phyloP scores from a whole-genome alignment of 1,140 invertebrate genomes.

The Aphelenchoides besseyi region DNA sequence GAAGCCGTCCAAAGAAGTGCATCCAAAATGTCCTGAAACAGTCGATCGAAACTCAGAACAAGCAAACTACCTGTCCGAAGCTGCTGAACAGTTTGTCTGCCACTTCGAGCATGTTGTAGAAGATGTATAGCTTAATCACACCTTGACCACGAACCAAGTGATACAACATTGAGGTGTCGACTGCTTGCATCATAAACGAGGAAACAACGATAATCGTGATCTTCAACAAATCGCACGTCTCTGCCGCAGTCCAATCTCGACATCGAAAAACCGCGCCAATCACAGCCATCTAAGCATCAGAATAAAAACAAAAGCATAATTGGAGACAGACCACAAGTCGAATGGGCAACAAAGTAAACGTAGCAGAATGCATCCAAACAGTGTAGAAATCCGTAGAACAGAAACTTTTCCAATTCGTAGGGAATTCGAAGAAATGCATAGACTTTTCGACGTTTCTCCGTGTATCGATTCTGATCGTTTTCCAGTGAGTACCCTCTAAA shows the following conservation, averaged over 20 bases:
- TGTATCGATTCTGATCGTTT: conserved; percentile 75
- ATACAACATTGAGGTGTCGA: conserved; percentile 97
- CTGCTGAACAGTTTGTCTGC: conserved; percentile 89
- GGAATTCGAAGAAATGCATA: conserved; percentile 96
- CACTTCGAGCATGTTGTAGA: conserved; percentile 98
- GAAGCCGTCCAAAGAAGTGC: conserved; percentile 89
- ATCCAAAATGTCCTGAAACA: conserved; percentile 82
- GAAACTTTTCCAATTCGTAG: conserved; percentile 77
- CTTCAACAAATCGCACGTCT: conserved; percentile 93
- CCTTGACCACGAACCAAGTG: conserved; percentile 97
- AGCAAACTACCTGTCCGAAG: conserved; percentile 73
- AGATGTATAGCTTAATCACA: conserved; percentile 97
- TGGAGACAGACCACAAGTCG: conserved; percentile 73
- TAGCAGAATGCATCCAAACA: conserved; percentile 97
- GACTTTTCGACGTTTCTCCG: conserved; percentile 85
- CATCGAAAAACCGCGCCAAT: conserved; percentile 51
- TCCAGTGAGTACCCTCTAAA: conserved; percentile 60
- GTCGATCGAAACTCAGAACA: conserved; percentile 7
- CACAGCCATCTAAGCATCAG: conserved; percentile 55
- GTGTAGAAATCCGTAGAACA: conserved; percentile 89
- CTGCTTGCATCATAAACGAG: conserved; percentile 77
- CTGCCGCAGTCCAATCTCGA: conserved; percentile 69
- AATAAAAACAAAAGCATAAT: not conserved
- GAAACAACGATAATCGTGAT: conserved; percentile 76
- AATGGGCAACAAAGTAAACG: conserved; percentile 92